A percentile compares a stretch with the other conserved stretches of the same genome.
phyloP scores from a whole-genome alignment of 1,140 invertebrate genomes.

The Brachionus paranguensis region DNA sequence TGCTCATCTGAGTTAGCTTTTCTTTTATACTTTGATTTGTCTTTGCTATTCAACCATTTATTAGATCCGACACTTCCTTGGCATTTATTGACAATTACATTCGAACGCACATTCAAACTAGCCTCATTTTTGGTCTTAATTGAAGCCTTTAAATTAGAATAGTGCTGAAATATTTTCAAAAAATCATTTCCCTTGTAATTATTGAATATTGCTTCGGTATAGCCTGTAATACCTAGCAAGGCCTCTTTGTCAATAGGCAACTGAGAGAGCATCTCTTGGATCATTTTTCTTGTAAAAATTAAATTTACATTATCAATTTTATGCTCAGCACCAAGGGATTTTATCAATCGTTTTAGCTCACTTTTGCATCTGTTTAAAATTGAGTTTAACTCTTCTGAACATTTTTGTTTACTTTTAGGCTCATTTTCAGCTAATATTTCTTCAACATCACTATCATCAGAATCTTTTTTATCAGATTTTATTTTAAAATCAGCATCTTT shows the following conservation, averaged over 20 bases:
- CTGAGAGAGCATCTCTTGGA: conserved; percentile 70
- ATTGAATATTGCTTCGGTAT: conserved; percentile 77
- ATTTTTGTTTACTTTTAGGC: background rate
- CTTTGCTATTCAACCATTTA: conserved; percentile 10
- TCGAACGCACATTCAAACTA: background rate
- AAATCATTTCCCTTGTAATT: conserved; percentile 70
- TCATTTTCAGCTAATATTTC: conserved; percentile 41
- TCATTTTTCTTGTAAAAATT: conserved; percentile 62
- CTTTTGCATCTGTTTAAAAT: background rate
- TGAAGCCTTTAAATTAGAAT: background rate
- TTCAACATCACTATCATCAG: background rate
- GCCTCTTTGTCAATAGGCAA: conserved; percentile 69
- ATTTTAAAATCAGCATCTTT: background rate
- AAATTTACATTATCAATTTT: conserved; percentile 54
- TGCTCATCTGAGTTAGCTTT: background rate
- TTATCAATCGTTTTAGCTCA: background rate
- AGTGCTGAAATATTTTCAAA: conserved; percentile 29
- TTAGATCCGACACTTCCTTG: background rate
- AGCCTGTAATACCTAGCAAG: conserved; percentile 76
- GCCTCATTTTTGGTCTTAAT: background rate
- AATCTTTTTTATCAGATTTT: background rate
- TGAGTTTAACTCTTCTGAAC: background rate
- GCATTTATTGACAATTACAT: background rate
- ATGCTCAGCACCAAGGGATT: conserved; percentile 48
- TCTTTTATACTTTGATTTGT: background rate